Evolutionary conservation across 2,113 vertebrate genomes (phyloP).

Genomic region (Saguinus midas): DNA sequence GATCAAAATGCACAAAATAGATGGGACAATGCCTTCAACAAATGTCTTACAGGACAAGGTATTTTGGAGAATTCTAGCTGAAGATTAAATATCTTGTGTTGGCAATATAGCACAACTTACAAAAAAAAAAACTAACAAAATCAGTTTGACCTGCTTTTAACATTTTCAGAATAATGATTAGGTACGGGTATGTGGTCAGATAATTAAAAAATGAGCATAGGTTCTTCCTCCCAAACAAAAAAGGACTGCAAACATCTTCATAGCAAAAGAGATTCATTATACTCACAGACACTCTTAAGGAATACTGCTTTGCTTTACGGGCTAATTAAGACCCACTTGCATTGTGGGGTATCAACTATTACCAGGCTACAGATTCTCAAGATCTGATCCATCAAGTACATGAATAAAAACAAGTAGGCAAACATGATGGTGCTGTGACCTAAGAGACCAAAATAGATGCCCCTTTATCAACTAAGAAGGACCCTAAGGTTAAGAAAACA

Average conservation of each 20-base stretch:
- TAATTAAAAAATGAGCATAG: background rate
- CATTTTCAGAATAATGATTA: conserved; percentile 7
- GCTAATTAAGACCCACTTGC: background rate
- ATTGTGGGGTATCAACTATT: background rate
- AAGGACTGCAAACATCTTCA: background rate
- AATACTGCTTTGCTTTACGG: background rate
- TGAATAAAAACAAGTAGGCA: background rate
- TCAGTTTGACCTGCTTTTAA: background rate
- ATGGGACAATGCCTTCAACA: background rate
- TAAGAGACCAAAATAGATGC: background rate
- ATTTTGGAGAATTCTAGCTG: conserved; percentile 6
- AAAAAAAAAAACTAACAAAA: background rate
- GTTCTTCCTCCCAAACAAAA: background rate
- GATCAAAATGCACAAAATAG: background rate
- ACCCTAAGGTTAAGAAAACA: background rate
- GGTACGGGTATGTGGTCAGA: background rate
- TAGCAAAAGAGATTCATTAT: background rate
- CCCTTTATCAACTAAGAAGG: background rate
- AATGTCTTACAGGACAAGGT: background rate
- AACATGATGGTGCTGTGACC: background rate
- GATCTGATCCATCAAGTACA: background rate
- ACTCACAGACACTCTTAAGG: background rate
- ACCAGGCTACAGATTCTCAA: background rate
- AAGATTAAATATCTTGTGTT: conserved; percentile 6
- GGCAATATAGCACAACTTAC: background rate